Evolutionary conservation across 1,140 invertebrate species (phyloP), one percentile per base, ranked within the genome.

Genomic region (Euwallacea similis): DNA sequence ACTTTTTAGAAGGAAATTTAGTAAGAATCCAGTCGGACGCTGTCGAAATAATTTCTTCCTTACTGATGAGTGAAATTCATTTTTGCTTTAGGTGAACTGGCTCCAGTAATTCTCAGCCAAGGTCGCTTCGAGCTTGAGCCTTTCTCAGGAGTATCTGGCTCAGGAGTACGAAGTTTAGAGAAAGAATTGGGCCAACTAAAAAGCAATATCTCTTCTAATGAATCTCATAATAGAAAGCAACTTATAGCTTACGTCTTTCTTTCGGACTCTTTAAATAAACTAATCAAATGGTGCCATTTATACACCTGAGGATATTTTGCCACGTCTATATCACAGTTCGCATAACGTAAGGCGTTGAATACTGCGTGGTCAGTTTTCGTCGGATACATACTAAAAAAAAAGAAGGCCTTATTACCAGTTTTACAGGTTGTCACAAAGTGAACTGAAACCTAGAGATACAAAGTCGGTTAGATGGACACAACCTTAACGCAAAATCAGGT

Each of bases 331-430:
- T 81, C 42, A 62, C 82, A 79, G 69, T 84, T 75, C 42, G 82
- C 76, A 58, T 75, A 77, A 72, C 77, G 74, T 66, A 92, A 77
- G 7, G 90, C 90, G 75, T 89, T 88, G 68, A 85, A 88, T 55
- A 91, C 90, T 44, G 89, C 85, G 66, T 87, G 82, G 81, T 93
- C 91, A 63, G 88, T 85, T 78, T 90, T 91, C 0, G 87, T 87
- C 13, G 90, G 89, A 71, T 85, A 83, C 73, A 86, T 85, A 8
- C 89, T 91, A 77, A 63, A 85, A 83, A 63, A 33, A 33, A 33
- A 33, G 4, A 33, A 33, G 4, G 4, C 4, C 4, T 33, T 33
- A 33, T 4, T 33, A 33, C 21, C 21, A 4, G 21, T 33, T 33
- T 4, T 33, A 33, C 21, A 33, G 1, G 21, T 2, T 4, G 1